phyloP scores from a whole-genome alignment of 1,140 invertebrate species.

The Formica selysi region DNA sequence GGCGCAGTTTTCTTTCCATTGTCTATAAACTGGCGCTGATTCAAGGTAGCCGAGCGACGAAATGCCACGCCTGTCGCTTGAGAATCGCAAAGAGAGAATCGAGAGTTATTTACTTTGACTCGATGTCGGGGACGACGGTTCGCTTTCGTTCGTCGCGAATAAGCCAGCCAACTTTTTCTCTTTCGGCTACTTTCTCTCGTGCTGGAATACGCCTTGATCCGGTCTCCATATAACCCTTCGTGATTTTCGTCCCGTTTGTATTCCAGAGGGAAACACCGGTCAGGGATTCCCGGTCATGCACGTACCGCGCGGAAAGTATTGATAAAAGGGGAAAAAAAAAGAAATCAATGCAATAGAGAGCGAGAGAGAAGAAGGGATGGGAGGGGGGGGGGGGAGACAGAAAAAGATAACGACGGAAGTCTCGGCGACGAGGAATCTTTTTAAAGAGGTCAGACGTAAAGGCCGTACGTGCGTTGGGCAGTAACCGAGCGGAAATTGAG shows the following conservation, averaged over 20 bases:
- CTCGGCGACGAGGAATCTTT: slow-evolving; percentile 66
- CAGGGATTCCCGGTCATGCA: slow-evolving; percentile 51
- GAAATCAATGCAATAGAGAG: neutral
- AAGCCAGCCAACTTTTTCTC: slow-evolving; percentile 27
- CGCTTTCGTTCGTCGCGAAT: slow-evolving; percentile 34
- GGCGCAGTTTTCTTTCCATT: slow-evolving; percentile 43
- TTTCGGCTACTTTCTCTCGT: slow-evolving; percentile 37
- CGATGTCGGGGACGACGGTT: slow-evolving; percentile 23
- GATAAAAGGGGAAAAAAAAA: slow-evolving; percentile 61
- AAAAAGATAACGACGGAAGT: slow-evolving; percentile 67
- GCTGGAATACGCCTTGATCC: slow-evolving; percentile 25
- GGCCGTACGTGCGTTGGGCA: slow-evolving; percentile 71
- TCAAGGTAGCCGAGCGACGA: slow-evolving; percentile 50
- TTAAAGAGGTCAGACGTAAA: slow-evolving; percentile 75
- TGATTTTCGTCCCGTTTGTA: slow-evolving; percentile 65
- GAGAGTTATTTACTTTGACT: slow-evolving; percentile 61
- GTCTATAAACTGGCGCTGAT: slow-evolving; percentile 58
- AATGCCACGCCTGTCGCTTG: slow-evolving; percentile 28
- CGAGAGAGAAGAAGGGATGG: neutral
- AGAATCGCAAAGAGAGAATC: slow-evolving; percentile 53
- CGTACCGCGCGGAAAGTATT: slow-evolving; percentile 41
- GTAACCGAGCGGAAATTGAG: slow-evolving; percentile 73
- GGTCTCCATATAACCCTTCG: neutral
- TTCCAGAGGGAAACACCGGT: slow-evolving; percentile 46
- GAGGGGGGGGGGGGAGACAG: neutral